Conservation (phyloP, 2,797 vertebrate genomes). For the Sebastes melanostomus region DNA sequence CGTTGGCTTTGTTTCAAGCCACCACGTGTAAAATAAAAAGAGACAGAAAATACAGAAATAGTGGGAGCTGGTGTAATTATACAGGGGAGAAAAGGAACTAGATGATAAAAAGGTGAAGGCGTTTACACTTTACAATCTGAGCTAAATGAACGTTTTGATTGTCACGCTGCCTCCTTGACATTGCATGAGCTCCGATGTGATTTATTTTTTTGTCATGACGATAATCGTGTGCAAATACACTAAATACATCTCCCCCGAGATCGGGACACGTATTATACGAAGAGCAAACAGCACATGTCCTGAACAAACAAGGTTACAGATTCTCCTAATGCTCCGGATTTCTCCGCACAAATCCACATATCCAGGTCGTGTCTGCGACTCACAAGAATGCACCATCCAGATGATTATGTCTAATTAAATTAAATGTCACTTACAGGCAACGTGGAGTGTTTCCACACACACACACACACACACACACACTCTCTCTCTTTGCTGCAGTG, state of each 20-base stretch:
- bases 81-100: not conserved
- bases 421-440: constrained; percentile 69
- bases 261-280: not conserved
- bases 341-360: constrained; percentile 47
- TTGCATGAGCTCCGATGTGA: not conserved
- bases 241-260: constrained; percentile 7
- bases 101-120: not conserved
- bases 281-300: constrained; percentile 23
- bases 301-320: constrained; percentile 37
- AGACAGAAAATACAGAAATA: constrained; percentile 29
- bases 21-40: constrained; percentile 37
- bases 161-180: not conserved
- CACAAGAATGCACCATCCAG: constrained; percentile 46
- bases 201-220: constrained; percentile 24
- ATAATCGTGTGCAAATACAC: constrained; percentile 25
- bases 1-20: constrained; percentile 37
- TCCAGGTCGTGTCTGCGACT: constrained; percentile 52
- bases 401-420: constrained; percentile 75
- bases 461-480: constrained; percentile 12
- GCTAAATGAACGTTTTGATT: constrained; percentile 2
- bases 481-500: constrained; percentile 12
- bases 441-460: constrained; percentile 24
- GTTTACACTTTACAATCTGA: not conserved
- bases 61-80: not conserved
- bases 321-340: constrained; percentile 31